Evolutionary conservation across 2,888 invertebrate species (phyloP).

Genomic region (Onthophagus sagittarius): DNA sequence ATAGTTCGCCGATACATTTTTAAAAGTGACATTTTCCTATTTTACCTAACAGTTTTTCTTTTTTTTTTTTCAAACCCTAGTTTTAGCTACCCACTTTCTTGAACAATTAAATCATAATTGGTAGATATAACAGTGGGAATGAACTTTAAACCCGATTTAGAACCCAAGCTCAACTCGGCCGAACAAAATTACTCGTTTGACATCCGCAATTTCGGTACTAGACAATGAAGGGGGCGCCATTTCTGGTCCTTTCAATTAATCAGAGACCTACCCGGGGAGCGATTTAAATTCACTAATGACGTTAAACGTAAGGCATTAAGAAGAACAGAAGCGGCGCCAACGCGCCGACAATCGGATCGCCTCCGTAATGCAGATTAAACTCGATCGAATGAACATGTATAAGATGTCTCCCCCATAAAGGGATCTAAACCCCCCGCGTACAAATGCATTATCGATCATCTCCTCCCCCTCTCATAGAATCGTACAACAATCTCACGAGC

Average conservation of each 20-base stretch:
- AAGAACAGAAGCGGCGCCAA: background rate
- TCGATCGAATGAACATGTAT: background rate
- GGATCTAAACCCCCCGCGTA: background rate
- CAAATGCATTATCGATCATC: background rate
- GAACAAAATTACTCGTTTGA: background rate
- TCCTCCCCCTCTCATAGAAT: background rate
- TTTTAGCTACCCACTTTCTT: background rate
- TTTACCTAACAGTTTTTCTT: background rate
- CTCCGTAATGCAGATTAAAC: background rate
- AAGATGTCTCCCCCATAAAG: background rate
- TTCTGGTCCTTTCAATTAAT: background rate
- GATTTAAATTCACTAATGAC: background rate
- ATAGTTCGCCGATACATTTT: background rate
- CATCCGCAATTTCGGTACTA: background rate
- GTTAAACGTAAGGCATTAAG: background rate
- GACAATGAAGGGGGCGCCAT: background rate
- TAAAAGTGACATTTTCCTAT: background rate
- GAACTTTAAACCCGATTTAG: background rate
- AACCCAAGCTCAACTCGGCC: background rate
- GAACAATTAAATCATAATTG: background rate
- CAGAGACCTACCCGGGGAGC: background rate
- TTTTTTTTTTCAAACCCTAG: too few species aligned
- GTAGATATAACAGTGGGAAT: background rate
- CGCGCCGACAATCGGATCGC: background rate
- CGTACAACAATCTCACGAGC: background rate